phyloP scores from a whole-genome alignment of 2,113 vertebrate species.

The Macrotus californicus region DNA sequence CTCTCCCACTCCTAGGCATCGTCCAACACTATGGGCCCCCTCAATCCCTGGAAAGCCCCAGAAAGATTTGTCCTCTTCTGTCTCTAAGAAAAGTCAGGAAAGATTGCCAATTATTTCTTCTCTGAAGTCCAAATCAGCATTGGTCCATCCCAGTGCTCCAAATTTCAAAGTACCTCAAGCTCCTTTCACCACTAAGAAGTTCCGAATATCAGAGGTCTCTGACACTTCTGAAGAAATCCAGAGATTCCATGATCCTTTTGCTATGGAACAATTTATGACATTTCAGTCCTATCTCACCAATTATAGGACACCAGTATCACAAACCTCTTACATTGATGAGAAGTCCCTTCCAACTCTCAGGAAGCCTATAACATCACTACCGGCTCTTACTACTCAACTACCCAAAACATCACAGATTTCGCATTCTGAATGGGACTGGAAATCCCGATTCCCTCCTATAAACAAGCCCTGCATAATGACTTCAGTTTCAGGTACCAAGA shows the following conservation, averaged over 20 bases:
- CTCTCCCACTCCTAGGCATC: neutral
- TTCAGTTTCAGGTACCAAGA: constrained; percentile 24
- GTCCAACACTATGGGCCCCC: neutral
- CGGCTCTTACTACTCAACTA: neutral
- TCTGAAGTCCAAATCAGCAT: constrained; percentile 10
- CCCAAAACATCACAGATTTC: neutral
- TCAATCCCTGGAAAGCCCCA: neutral
- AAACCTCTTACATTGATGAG: neutral
- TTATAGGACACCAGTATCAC: neutral
- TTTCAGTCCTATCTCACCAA: neutral
- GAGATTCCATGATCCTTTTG: neutral
- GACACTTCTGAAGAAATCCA: constrained; percentile 1
- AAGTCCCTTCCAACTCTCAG: neutral
- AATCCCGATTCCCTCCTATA: constrained; percentile 28
- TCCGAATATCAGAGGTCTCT: constrained; percentile 11
- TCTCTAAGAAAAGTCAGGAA: constrained; percentile 14
- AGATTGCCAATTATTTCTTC: constrained; percentile 10
- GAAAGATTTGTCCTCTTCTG: neutral
- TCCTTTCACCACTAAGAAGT: neutral
- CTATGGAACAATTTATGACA: neutral
- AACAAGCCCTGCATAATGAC: constrained; percentile 23
- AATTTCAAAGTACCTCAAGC: neutral
- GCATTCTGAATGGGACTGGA: constrained; percentile 7
- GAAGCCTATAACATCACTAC: neutral
- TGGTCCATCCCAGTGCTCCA: neutral